phyloP scores from a whole-genome alignment of 2,113 vertebrate genomes.

The Pardalotus punctatus region DNA sequence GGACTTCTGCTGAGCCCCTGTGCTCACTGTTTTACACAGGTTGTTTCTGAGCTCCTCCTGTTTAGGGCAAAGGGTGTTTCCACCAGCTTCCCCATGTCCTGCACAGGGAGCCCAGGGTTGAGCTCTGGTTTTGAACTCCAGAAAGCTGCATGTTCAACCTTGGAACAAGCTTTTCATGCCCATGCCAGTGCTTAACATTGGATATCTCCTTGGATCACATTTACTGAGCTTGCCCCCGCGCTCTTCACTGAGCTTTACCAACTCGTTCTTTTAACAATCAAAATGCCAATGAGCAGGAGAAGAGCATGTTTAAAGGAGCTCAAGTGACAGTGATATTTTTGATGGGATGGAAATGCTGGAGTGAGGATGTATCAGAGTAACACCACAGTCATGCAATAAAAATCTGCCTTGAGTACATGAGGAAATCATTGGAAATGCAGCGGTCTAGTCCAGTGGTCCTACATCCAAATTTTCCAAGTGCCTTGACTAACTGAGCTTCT shows the following conservation, averaged over 20 bases:
- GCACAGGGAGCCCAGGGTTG: neutral
- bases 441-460: neutral
- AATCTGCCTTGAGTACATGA: neutral
- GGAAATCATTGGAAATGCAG: neutral
- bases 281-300: neutral
- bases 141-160: neutral
- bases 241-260: neutral
- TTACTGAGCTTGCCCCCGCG: neutral
- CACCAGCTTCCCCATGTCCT: neutral
- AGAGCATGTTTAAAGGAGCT: neutral
- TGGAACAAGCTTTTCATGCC: neutral
- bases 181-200: neutral
- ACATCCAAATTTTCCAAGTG: conserved; percentile 42
- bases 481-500: conserved; percentile 21
- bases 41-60: neutral
- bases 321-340: neutral
- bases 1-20: neutral
- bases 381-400: neutral
- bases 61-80: neutral
- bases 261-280: neutral
- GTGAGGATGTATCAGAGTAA: neutral
- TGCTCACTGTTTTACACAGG: rapidly evolving
- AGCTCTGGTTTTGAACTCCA: neutral
- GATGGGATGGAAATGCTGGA: neutral
- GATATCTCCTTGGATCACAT: neutral